Evolutionary conservation across 2,797 vertebrate species (phyloP).

Genomic region (Poeciliopsis turneri): DNA sequence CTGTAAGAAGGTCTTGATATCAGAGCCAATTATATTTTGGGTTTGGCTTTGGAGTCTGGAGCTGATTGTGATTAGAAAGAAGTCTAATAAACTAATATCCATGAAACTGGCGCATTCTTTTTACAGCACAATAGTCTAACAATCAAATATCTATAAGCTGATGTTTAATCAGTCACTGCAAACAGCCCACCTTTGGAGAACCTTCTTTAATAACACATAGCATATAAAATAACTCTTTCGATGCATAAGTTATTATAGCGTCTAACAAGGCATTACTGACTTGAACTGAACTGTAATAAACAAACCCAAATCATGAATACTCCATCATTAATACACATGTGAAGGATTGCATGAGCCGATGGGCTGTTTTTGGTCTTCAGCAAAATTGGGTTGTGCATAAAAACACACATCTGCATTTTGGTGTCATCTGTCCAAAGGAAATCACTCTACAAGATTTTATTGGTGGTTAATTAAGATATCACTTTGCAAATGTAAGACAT

Average conservation of each 20-base stretch:
- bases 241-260: background rate
- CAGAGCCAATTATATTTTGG: background rate
- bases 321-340: too few species aligned
- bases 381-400: background rate
- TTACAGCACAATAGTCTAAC: background rate
- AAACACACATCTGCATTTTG: background rate
- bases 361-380: background rate
- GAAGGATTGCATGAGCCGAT: background rate
- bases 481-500: background rate
- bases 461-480: background rate
- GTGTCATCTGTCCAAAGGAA: background rate
- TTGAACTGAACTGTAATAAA: background rate
- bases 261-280: background rate
- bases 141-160: background rate
- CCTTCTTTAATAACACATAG: background rate
- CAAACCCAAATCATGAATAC: background rate
- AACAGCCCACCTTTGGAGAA: background rate
- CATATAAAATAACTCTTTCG: background rate
- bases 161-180: background rate
- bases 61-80: background rate
- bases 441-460: background rate
- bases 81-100: background rate
- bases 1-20: background rate
- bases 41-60: background rate
- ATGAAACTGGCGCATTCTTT: background rate